Evolutionary conservation across 2,113 vertebrate species (phyloP).

Genomic region (Dascyllus trimaculatus): DNA sequence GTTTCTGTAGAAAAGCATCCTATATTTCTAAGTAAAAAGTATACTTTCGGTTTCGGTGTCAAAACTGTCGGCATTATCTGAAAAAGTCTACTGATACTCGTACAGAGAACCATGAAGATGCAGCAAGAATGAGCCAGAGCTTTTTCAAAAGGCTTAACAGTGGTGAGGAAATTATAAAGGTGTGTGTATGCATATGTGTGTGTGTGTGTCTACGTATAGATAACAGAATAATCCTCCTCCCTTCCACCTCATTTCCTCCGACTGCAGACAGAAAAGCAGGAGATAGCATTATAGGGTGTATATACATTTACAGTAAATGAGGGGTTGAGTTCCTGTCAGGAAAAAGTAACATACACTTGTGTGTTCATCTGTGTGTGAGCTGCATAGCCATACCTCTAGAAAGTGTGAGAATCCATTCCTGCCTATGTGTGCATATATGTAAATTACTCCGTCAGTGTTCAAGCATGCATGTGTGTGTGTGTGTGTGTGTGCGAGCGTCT

Average conservation of each 20-base stretch:
- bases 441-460: constrained; percentile 47
- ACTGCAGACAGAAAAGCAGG: constrained; percentile 27
- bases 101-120: constrained; percentile 8
- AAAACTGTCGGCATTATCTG: neutral
- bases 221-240: constrained; percentile 57
- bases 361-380: constrained; percentile 24
- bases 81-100: neutral
- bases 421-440: constrained; percentile 38
- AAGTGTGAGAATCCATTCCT: neutral
- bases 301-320: constrained; percentile 35
- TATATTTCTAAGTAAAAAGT: neutral
- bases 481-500: constrained; percentile 13
- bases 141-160: constrained; percentile 27
- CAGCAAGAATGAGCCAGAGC: constrained; percentile 19
- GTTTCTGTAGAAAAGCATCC: neutral
- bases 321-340: constrained; percentile 25
- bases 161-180: constrained; percentile 6
- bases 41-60: neutral
- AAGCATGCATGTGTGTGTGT: constrained; percentile 9
- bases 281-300: constrained; percentile 25
- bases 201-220: constrained; percentile 25
- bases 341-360: constrained; percentile 39
- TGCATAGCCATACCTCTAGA: neutral
- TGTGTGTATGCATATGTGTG: constrained; percentile 7
- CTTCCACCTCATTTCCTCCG: constrained; percentile 57